A percentile compares a stretch with the other conserved stretches of the same genome.
phyloP scores from a whole-genome alignment of 2,113 vertebrate genomes.

The Phrynosoma blainvillii region DNA sequence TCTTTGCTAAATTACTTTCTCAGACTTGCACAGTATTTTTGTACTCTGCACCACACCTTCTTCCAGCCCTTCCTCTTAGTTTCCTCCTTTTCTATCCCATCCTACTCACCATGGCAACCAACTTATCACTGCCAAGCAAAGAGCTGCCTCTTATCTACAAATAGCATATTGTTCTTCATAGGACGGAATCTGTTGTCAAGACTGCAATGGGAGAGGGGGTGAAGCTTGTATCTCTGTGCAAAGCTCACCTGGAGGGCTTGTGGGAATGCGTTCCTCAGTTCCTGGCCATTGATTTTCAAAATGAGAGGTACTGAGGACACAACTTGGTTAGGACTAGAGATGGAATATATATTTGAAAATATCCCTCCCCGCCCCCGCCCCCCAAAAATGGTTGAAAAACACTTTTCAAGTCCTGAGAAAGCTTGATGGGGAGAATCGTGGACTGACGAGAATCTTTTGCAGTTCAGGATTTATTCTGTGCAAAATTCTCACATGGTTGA shows the following conservation, averaged over 20 bases:
- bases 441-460: no score
- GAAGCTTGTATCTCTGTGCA: background rate
- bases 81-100: slow-evolving; percentile 50
- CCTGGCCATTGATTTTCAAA: background rate
- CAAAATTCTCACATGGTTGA: no score
- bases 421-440: no score
- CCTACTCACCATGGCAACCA: slow-evolving; percentile 79
- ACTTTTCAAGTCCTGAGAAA: no score
- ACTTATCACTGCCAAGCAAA: slow-evolving; percentile 59
- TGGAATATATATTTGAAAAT: no score
- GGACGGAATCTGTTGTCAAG: background rate
- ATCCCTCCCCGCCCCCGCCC: no score
- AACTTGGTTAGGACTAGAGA: no score
- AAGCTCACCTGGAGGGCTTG: background rate
- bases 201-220: background rate
- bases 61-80: slow-evolving; percentile 31
- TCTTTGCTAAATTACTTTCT: background rate
- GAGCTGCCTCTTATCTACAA: slow-evolving; percentile 73
- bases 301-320: background rate
- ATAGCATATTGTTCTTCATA: slow-evolving; percentile 64
- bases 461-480: no score
- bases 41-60: background rate
- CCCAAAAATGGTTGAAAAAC: no score
- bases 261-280: background rate
- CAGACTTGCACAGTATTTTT: background rate